Evolutionary conservation across 2,797 vertebrate genomes (phyloP), one percentile per base, ranked within the genome.

Genomic region (Megalops cyprinoides): DNA sequence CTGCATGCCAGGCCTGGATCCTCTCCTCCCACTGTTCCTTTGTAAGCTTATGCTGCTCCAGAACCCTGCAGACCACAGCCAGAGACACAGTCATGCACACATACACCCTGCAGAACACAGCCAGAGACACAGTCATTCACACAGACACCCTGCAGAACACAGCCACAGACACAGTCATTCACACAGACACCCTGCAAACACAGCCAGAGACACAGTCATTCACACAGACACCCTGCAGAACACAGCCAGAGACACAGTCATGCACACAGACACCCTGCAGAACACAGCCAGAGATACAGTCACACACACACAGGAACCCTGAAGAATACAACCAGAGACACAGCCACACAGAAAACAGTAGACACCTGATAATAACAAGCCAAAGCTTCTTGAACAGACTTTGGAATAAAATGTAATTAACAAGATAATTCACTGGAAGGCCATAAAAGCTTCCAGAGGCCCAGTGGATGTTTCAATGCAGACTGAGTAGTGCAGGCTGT

Each of bases 21-120:
- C 97, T 93, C 34, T 98, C 96, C 84, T 99, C 97, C 98, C 98
- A 99, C 87, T 99, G 96, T 9, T 97, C 96, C 90, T 96, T 95
- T 87, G 95, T 95, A 84, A 99, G 96, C 84, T 98, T 99, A 92
- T 99, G 98, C 91, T 99, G 98, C 75, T 98, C 96, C 93, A 98
- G 92, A 60, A 99, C 97, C 88, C 98, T 99, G 88, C 75, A 67
- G 67, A 42, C 2, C 23, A 7, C 20, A 48, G 39, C 28, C 18
- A 8, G 31, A 58, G 51, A n/a, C 1, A 55, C 51, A 14, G 62
- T 44, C 20, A 42, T 20, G 39, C 37, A 39, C 82, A 71, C 56
- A 88, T 8, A 75, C 42, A 73, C 39, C 37, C 42, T 74, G 53
- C 49, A 73, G 25, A 39, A 10, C 39, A 7, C 20, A 34, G 60